Evolutionary conservation across 2,113 vertebrate species (phyloP), one percentile per base, ranked within the genome.

Genomic region (Entomyzon cyanotis): DNA sequence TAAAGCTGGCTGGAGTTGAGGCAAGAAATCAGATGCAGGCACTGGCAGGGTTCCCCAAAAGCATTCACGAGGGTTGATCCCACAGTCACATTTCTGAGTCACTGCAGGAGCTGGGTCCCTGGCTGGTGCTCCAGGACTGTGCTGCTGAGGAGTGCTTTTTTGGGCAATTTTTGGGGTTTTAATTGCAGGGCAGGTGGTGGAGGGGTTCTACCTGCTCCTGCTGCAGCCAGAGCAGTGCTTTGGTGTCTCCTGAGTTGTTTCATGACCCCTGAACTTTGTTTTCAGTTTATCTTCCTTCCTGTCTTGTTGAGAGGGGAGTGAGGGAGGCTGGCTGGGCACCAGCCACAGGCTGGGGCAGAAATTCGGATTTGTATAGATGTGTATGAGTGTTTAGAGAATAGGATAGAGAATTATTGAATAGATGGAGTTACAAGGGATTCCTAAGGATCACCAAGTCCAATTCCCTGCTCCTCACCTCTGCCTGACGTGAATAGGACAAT

Each of bases 1-100:
- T 93, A 46, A 49, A 86, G 83, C 84, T 93, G 94, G 50, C 85
- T 21, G n/a, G 84, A 69, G 69, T 11, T 60, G 39, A 80, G 93
- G 94, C 84, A 70, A 94, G 75, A 91, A 90, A 92, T 94, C 81
- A 89, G 73, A 55, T 41, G 46, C 91, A 96, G 95, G 83, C 92
- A 16, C 90, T 95, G 94, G 88, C 95, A 90, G 75, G 30, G 31
- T 58, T 75, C 91, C 91, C 83, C 84, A 20, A 8, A 7, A 2
- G 50, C 80, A 2, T 71, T 83, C 68, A 6, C 3, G 53, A 93
- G 58, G 55, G 58, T 10, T 56, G 62, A 82, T 78, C 63, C 3
- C 71, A 90, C 21, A 39, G 59, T 53, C 58, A 24, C 93, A 27
- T 81, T 81, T 27, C 70, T 82, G 35, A 30, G 52, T 46, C 64